phyloP scores from a whole-genome alignment of 2,888 invertebrate genomes.

The Augiades crinisus region DNA sequence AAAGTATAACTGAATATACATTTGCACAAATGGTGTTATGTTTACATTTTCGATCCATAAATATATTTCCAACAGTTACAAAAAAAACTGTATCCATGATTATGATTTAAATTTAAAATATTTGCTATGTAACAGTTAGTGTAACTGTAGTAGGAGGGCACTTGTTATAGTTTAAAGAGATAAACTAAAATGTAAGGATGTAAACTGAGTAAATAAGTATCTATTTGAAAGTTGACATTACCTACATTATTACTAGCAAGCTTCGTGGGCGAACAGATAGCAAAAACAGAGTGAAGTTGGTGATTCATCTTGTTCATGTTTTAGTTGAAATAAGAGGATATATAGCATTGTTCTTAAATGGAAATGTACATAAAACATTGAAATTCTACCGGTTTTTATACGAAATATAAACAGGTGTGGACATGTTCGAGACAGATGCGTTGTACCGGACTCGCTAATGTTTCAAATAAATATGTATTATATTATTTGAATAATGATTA shows the following conservation, averaged over 20 bases:
- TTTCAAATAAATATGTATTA: neutral
- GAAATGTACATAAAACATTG: constrained; percentile 3
- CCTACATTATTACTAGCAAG: neutral
- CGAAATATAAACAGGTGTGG: constrained; percentile 27
- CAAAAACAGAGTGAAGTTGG: neutral
- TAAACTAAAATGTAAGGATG: neutral
- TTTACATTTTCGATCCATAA: too few species aligned
- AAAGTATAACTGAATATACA: too few species aligned
- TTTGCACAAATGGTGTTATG: too few species aligned
- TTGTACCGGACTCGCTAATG: neutral
- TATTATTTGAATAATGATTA: constrained; percentile 6
- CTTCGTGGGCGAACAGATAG: constrained; percentile 13
- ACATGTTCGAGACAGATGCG: neutral
- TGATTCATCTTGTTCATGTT: constrained; percentile 11
- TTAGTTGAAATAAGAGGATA: neutral
- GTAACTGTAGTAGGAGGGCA: too few species aligned
- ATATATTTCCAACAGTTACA: too few species aligned
- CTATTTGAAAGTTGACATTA: constrained; percentile 16
- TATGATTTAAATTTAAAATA: too few species aligned
- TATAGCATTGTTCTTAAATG: neutral
- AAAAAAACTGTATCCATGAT: too few species aligned
- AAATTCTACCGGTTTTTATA: constrained; percentile 21
- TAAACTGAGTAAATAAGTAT: neutral
- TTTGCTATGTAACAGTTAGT: too few species aligned
- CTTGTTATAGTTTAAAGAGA: too few species aligned